These are phyloP conservation scores for Papilio dardanus DNA, from an alignment of 1,140 invertebrate species.

Conservation along the genomic window DNA sequence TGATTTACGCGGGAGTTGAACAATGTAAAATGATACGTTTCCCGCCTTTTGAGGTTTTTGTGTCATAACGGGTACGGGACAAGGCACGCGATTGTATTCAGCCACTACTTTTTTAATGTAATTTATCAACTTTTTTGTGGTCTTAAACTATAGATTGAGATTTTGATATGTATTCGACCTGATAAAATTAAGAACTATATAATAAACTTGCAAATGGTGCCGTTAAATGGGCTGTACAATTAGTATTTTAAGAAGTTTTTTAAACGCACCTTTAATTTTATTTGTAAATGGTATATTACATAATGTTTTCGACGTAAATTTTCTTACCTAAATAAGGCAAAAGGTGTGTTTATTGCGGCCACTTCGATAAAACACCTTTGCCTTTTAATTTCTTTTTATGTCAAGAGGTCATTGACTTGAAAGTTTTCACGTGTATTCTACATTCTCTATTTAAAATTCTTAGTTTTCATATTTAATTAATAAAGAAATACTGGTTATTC, in stretches of 20 bases:
- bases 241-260: too few relatives aligned
- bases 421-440: neutral
- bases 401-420: neutral
- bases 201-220: too few relatives aligned
- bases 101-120: neutral
- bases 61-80: constrained; percentile 29
- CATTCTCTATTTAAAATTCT: too few relatives aligned
- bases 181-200: neutral
- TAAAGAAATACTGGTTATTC: too few relatives aligned
- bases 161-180: neutral
- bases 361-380: constrained; percentile 5
- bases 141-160: neutral
- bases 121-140: neutral
- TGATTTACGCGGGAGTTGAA: constrained; percentile 12
- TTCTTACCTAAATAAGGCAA: neutral
- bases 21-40: constrained; percentile 37
- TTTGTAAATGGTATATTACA: neutral
- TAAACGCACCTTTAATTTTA: too few relatives aligned
- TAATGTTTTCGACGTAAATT: neutral
- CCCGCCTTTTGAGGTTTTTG: constrained; percentile 36
- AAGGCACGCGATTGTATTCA: constrained; percentile 23
- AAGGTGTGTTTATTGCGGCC: neutral
- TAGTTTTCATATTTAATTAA: too few relatives aligned
- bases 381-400: neutral
- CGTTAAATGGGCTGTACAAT: too few relatives aligned